These are phyloP conservation scores for Cephus runcator DNA, from an alignment of 2,888 invertebrate species.

Conservation along the genomic window DNA sequence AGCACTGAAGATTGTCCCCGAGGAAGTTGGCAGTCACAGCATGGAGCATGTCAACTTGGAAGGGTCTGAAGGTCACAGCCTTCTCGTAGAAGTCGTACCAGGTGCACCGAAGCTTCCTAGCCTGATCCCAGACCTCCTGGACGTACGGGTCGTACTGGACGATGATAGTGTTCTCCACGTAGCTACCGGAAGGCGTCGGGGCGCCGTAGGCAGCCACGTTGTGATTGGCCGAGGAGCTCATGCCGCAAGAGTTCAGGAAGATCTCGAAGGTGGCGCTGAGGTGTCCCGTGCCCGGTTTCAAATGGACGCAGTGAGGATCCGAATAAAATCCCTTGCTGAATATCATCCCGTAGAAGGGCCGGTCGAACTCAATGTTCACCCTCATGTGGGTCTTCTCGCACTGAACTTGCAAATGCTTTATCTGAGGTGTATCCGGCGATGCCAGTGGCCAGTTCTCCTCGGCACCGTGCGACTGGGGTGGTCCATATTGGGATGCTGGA, in stretches of 20 bases:
- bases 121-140: conserved; percentile 96
- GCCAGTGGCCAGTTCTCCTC: conserved; percentile 92
- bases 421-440: conserved; percentile 90
- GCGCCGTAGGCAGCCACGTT: conserved; percentile 86
- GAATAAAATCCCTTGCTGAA: conserved; percentile 95
- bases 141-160: conserved; percentile 96
- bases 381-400: conserved; percentile 97
- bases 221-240: conserved; percentile 92
- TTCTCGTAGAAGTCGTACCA: conserved; percentile 98
- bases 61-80: conserved; percentile 92
- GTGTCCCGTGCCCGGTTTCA: conserved; percentile 91
- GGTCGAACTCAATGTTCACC: conserved; percentile 93
- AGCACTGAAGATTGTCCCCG: conserved; percentile 94
- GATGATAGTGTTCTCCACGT: conserved; percentile 94
- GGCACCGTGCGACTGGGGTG: conserved; percentile 65
- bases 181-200: conserved; percentile 91
- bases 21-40: conserved; percentile 96
- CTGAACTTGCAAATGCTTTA: conserved; percentile 92
- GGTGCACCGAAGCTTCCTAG: conserved; percentile 89
- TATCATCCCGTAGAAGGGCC: conserved; percentile 96
- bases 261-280: conserved; percentile 94
- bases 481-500: conserved; percentile 66
- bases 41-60: conserved; percentile 95
- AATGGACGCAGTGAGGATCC: conserved; percentile 90
- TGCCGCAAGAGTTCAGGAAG: conserved; percentile 92